A percentile compares a stretch with the other conserved stretches of the same genome.
phyloP scores from a whole-genome alignment of 2,797 vertebrate genomes.

The Acanthurus leucopareius region DNA sequence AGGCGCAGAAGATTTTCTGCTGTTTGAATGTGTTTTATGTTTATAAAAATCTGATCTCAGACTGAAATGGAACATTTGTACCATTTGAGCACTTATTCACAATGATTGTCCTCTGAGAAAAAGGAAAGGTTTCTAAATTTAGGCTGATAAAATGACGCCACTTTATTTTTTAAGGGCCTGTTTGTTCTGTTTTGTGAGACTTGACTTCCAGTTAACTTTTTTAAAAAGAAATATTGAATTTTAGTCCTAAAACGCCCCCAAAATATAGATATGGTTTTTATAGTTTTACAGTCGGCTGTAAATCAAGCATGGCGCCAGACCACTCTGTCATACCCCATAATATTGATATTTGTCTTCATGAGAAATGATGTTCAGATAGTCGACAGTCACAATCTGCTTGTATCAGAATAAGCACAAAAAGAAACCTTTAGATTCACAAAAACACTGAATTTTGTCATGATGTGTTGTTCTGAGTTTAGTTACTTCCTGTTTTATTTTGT shows the following conservation, averaged over 20 bases:
- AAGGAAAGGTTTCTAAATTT: not conserved
- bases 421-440: constrained; percentile 4
- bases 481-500: too few species aligned
- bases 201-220: not conserved
- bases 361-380: constrained; percentile 6
- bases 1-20: not conserved
- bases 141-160: not conserved
- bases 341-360: constrained; percentile 23
- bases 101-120: not conserved
- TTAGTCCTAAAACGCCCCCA: not conserved
- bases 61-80: not conserved
- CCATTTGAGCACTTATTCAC: not conserved
- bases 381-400: constrained; percentile 30
- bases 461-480: too few species aligned
- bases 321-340: constrained; percentile 28
- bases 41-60: not conserved
- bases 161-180: not conserved
- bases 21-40: not conserved
- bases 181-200: too few species aligned
- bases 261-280: not conserved
- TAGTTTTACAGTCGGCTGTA: not conserved
- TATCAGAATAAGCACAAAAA: constrained; percentile 23
- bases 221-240: not conserved
- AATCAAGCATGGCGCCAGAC: constrained; percentile 5
- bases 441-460: not conserved